A percentile compares a stretch with the other conserved stretches of the same genome.
phyloP scores from a whole-genome alignment of 1,140 invertebrate genomes.

The Procambarus virginalis region DNA sequence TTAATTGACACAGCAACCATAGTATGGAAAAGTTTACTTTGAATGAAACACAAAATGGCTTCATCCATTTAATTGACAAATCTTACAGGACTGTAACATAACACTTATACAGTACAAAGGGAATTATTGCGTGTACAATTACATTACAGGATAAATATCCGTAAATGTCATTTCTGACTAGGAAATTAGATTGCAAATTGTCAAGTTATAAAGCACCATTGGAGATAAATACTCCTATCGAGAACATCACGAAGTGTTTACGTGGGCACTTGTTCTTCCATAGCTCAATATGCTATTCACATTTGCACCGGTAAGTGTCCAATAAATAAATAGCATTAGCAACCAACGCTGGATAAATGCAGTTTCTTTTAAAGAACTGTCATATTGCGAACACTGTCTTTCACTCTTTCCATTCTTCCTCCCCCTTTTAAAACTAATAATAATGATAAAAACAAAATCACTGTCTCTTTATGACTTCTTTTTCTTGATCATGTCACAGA shows the following conservation, averaged over 20 bases:
- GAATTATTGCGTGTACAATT: conserved; percentile 48
- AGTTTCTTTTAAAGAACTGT: conserved; percentile 3
- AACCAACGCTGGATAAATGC: conserved; percentile 23
- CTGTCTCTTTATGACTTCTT: conserved; percentile 61
- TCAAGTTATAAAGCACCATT: conserved; percentile 46
- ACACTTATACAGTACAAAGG: conserved; percentile 63
- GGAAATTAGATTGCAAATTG: conserved; percentile 50
- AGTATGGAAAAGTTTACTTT: conserved; percentile 28
- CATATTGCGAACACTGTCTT: conserved; percentile 6
- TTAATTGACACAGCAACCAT: conserved; percentile 18
- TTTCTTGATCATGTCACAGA: conserved; percentile 71
- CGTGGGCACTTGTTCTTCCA: conserved; percentile 33
- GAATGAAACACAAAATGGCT: conserved; percentile 59
- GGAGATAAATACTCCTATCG: not conserved
- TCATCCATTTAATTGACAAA: conserved; percentile 68
- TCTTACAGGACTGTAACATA: conserved; percentile 53
- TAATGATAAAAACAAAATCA: conserved; percentile 35
- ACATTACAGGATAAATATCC: conserved; percentile 46
- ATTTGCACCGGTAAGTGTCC: not conserved
- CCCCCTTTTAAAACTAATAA: conserved; percentile 4
- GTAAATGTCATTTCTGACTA: conserved; percentile 41
- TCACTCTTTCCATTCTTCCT: conserved; percentile 6
- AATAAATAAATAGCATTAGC: conserved; percentile 19
- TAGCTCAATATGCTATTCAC: conserved; percentile 40
- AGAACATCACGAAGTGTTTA: conserved; percentile 24